Evolutionary conservation across 1,140 invertebrate genomes (phyloP), one percentile per base, ranked within the genome.

Genomic region (Drosophila sturtevanti): DNA sequence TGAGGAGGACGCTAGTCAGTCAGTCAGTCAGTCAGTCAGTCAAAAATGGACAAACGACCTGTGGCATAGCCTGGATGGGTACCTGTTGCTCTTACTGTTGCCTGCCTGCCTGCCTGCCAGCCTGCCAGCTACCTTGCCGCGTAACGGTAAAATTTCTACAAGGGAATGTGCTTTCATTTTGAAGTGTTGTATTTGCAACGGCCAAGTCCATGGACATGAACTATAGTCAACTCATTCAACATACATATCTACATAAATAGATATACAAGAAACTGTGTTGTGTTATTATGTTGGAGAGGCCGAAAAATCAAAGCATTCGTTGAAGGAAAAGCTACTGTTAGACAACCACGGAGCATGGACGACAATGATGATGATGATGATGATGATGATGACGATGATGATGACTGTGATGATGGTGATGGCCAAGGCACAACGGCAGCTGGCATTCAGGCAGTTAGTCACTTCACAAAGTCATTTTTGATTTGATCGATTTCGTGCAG

Each of bases 151-250:
- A 89, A 85, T 89, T 84, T 89, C 84, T 89, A 84, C 84, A 89
- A 89, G 84, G 84, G 85, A 89, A 89, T 89, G 85, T 89, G 84
- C 84, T 89, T 89, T 89, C 85, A 89, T 89, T 89, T 89, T 89
- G 84, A 87, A 89, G 84, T 87, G 84, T 41, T 41, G 38, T 41
- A 7, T 21, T 48, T 48, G 41, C 16, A 21, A 21, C 16, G 41
- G 16, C 41, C 41, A 48, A 48, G 41, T 86, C 74, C 81, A 75
- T 77, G 62, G 77, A 67, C 77, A 72, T 79, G 72, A 73, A 71
- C 59, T 63, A 16, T 48, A 48, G 16, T 58, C 68, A 62, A 55
- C 51, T 38, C 69, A 63, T 63, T 48, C 61, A 61, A 16, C 31
- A 27, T n/a, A n/a, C n/a, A n/a, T n/a, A n/a, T n/a, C n/a, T n/a